Base-by-base conservation (phyloP, 2,888 invertebrate species). In the Tachina grossa region DNA sequence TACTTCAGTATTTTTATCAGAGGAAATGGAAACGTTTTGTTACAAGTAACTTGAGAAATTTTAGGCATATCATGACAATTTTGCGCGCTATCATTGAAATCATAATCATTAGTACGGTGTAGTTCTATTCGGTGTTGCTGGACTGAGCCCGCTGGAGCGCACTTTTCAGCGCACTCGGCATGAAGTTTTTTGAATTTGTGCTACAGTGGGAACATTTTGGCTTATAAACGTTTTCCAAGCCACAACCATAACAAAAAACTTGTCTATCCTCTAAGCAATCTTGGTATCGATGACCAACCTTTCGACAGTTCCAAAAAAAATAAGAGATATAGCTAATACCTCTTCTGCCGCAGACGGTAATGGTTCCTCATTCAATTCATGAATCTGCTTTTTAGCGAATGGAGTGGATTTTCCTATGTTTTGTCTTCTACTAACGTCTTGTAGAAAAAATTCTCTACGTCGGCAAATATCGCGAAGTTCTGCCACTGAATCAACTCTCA, bases 211-310 rank as follows among this genome's bases (percentile, higher is more conserved):
- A 5, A 22, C 53, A 53, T 19, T 53, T 53, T 10, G 53, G 19
- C 22, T 65, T 65, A 22, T 43, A 65, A 9, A 65, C 65, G 19
- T 65, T 65, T 47, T 47, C 16, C 22, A 43, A 6, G 10, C 65
- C 65, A 31, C 45, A 65, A 6, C 65, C 65, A 19, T 65, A 47
- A 19, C 65, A 65, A 11, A 65, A 65, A 2, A 65, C 65, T 19
- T 41, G 65, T 31, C 65, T 63, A 1, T 45, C 43, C 13, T 45
- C 63, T 8, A 63, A 19, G 6, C 16, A 63, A 19, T 63, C 63
- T 3, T 65, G 41, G 31, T 31, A 31, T 31, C 31, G 31, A 31
- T 31, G 31, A 31, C 31, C 31, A 31, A 4, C 31, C 31, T 31
- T 31, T 31, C 31, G 31, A 31, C 31, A 31, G 31, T 31, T 31